Base-by-base conservation (phyloP, 2,797 vertebrate species). In the Lepus townsendii region DNA sequence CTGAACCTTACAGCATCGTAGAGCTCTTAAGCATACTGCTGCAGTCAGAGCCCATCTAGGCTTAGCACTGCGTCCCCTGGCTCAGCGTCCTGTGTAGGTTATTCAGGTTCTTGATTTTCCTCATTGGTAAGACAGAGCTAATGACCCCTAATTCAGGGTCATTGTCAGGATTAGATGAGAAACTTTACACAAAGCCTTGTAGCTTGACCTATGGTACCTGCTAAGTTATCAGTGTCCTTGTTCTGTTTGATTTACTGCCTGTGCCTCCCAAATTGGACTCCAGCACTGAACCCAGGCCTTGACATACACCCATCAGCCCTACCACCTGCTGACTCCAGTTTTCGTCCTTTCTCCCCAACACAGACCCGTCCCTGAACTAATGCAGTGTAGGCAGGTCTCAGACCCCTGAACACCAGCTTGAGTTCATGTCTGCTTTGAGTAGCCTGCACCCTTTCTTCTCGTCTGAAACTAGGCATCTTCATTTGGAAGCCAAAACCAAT, bases 401-500 rank as follows among this genome's bases (percentile, higher is more conserved):
- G 62, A 87, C 32, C 13, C 14, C 3, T 16, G 47, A 76, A 47
- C 66, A 68, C 52, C 3, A 66, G 63, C 17, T n/a, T 38, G 62
- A 68, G 22, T 24, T 91, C 38, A 42, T 4, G 11, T 63, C 69
- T 3, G 26, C 52, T 26, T 2, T 30, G 32, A 72, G 60, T 5
- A 42, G 35, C n/a, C 76, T 47, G 14, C 9, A 10, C 52, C 63
- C 20, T 19, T 24, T 17, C 7, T 0, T 16, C 60, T 20, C 1
- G 7, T 14, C 52, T 26, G 13, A 32, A 50, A 35, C 9, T 57
- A 68, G 50, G 20, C 52, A 30, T 62, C 68, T 83, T 94, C 38
- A 50, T 54, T 38, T 63, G 68, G 63, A 90, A 96, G 65, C 30
- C 93, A 17, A 76, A 84, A 66, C 35, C 54, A 62, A 65, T 54